Conservation (phyloP, 2,888 invertebrate genomes). For the Lacanobia oleracea region DNA sequence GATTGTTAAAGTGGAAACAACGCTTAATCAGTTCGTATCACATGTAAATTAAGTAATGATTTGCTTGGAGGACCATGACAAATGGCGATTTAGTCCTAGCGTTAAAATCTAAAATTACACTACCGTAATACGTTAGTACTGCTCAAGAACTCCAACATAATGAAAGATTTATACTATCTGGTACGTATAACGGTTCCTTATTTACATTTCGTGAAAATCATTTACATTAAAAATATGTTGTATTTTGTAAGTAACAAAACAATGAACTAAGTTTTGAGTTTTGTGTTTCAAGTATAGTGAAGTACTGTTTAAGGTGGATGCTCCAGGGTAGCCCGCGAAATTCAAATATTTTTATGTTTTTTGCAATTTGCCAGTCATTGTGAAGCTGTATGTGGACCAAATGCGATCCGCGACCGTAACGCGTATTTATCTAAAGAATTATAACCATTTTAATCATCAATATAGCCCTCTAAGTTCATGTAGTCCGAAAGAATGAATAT, state of each 20-base stretch:
- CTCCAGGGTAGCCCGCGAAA: too few species aligned
- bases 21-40: conserved; percentile 47
- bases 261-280: neutral
- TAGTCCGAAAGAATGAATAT: too few species aligned
- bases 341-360: too few species aligned
- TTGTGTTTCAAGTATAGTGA: neutral
- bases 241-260: neutral
- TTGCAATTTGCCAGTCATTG: too few species aligned
- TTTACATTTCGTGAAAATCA: neutral
- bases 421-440: too few species aligned
- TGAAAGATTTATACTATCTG: conserved; percentile 21
- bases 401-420: too few species aligned
- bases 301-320: too few species aligned
- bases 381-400: too few species aligned
- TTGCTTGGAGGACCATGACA: conserved; percentile 41
- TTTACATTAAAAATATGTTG: neutral
- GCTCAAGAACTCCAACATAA: conserved; percentile 20
- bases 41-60: conserved; percentile 47
- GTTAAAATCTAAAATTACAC: conserved; percentile 18
- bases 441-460: too few species aligned
- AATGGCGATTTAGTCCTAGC: conserved; percentile 40
- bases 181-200: conserved; percentile 18
- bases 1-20: conserved; percentile 30
- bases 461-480: too few species aligned
- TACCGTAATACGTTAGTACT: conserved; percentile 17